Base-by-base conservation (phyloP, 2,797 vertebrate species). In the Macropus fuliginosus region DNA sequence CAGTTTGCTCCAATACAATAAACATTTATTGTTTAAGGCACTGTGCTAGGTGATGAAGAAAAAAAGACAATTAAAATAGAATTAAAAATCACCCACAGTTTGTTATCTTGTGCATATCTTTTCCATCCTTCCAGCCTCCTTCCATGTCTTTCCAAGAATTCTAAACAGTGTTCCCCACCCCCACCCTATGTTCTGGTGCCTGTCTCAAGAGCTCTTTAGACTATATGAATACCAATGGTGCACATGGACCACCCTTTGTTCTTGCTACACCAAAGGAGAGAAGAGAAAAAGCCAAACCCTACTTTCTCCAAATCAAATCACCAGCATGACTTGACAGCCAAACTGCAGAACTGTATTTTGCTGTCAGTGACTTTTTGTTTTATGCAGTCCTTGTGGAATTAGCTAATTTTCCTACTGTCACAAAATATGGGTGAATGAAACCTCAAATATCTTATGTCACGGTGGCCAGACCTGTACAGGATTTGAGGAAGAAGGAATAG, bases 251-350 rank as follows among this genome's bases (percentile, higher is more conserved):
- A 40, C n/a, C 16, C 66, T 24, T 81, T 81, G 66, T 81, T 81
- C 18, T 46, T 81, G 66, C 18, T 10, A 46, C n/a, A 81, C n/a
- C 66, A 46, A 81, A 46, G n/a, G 21, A 46, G n/a, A 81, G 59
- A 66, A 66, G n/a, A 59, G 28, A 59, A 59, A 46, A 81, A 81
- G 18, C 66, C 66, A 81, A 74, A 40, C 34, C 14, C 29, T 59
- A 0, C 62, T 97, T 95, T 46, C 52, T 91, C 92, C 90, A 96
- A 96, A 92, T 8, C 62, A 92, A 94, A 94, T 89, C 40, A n/a
- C 57, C 59, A 66, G 3, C 55, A 93, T 3, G 66, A 81, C 6
- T 0, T 31, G 57, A 93, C 6, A 66, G 24, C 14, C 89, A 91
- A 93, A n/a, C 11, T 2, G 0, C 9, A 90, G 1, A 27, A 29